Conservation (phyloP, 2,888 invertebrate species). For the Hydroisotoma schaefferi region DNA sequence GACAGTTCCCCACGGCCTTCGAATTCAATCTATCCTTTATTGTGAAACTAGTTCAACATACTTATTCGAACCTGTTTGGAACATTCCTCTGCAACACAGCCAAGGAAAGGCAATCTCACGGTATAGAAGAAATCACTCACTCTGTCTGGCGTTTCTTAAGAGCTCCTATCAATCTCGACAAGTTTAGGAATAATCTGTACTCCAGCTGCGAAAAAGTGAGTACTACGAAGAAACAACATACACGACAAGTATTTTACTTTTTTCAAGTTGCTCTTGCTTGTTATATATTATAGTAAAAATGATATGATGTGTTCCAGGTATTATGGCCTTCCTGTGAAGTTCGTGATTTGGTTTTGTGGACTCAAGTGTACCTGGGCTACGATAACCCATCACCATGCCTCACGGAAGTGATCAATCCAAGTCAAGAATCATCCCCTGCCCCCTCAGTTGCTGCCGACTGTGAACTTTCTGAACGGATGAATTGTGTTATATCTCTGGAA, state of each 20-base stretch:
- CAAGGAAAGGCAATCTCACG: slow-evolving; percentile 65
- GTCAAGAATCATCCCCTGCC: slow-evolving; percentile 52
- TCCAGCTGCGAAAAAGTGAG: slow-evolving; percentile 58
- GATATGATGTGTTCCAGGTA: slow-evolving; percentile 58
- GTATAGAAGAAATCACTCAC: slow-evolving; percentile 67
- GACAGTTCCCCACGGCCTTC: slow-evolving; percentile 88
- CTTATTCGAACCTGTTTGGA: slow-evolving; percentile 93
- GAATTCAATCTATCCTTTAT: slow-evolving; percentile 91
- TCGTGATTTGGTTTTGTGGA: slow-evolving; percentile 78
- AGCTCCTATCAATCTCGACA: slow-evolving; percentile 56
- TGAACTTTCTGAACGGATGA: slow-evolving; percentile 45
- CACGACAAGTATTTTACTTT: not conserved
- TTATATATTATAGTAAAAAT: too few relatives aligned
- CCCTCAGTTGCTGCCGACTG: slow-evolving; percentile 43
- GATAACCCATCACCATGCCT: slow-evolving; percentile 44
- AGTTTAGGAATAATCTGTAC: slow-evolving; percentile 84
- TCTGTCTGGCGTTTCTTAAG: slow-evolving; percentile 86
- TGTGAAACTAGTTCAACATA: slow-evolving; percentile 92
- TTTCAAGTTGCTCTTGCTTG: not conserved
- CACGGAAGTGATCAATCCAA: slow-evolving; percentile 51
- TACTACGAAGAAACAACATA: too few relatives aligned
- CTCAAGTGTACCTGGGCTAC: slow-evolving; percentile 72
- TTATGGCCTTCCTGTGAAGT: slow-evolving; percentile 83
- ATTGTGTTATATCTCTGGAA: slow-evolving; percentile 33
- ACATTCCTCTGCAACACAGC: slow-evolving; percentile 90